phyloP scores from a whole-genome alignment of 2,113 vertebrate species.

The Zonotrichia leucophrys region DNA sequence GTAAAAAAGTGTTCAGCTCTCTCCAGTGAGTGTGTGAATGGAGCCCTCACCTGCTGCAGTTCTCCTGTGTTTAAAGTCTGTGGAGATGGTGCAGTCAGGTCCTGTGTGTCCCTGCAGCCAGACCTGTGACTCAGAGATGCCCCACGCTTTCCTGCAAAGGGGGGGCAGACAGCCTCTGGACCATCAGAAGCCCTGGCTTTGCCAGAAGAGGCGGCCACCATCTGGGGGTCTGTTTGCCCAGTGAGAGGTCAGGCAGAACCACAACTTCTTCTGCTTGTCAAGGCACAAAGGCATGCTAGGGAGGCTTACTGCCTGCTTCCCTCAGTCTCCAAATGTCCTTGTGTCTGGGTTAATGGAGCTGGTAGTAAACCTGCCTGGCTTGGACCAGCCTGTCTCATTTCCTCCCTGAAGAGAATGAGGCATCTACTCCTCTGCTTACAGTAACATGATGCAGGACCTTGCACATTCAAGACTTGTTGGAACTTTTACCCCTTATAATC shows the following conservation, averaged over 20 bases:
- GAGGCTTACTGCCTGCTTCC: neutral
- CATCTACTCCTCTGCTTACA: neutral
- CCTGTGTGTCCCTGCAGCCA: neutral
- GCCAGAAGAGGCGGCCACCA: neutral
- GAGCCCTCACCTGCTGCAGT: neutral
- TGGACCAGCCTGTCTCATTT: neutral
- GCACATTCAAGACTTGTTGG: accelerated
- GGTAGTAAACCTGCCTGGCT: neutral
- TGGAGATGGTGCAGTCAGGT: neutral
- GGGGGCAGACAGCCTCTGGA: neutral
- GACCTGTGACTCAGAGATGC: accelerated
- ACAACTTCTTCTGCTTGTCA: neutral
- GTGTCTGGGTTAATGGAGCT: neutral
- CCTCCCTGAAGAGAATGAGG: neutral
- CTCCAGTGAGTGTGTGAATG: neutral
- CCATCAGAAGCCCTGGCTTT: neutral
- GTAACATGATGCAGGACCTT: neutral
- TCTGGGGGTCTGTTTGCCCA: neutral
- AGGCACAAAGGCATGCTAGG: neutral
- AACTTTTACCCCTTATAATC: neutral
- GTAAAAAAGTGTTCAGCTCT: neutral
- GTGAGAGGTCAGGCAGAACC: neutral
- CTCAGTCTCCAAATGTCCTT: accelerated
- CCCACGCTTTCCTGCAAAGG: neutral
- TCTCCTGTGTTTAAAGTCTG: neutral